Conservation (phyloP, 2,113 vertebrate genomes). For the Alethe diademata region DNA sequence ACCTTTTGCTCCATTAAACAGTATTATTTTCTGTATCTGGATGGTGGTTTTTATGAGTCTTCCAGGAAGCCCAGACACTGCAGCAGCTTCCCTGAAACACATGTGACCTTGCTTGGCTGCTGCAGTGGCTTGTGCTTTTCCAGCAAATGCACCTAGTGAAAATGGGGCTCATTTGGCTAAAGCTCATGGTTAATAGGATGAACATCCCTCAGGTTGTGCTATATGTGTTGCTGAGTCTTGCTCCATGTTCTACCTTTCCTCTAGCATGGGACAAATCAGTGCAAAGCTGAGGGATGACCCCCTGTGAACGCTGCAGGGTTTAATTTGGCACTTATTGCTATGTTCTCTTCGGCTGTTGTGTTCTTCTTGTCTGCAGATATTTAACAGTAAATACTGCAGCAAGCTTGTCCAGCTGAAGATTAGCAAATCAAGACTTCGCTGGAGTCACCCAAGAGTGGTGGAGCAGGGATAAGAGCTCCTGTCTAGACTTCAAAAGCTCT, state of each 20-base stretch:
- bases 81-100: background rate
- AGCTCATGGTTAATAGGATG: background rate
- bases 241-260: background rate
- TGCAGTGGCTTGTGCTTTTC: background rate
- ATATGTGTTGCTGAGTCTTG: background rate
- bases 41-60: conserved; percentile 49
- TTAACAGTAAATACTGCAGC: background rate
- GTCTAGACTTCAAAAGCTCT: conserved; percentile 6
- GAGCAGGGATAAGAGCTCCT: background rate
- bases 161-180: background rate
- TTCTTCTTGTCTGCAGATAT: background rate
- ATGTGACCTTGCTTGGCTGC: background rate
- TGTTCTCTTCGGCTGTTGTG: background rate
- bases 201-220: background rate
- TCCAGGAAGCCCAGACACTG: conserved; percentile 9
- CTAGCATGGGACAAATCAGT: background rate
- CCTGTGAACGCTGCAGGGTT: background rate
- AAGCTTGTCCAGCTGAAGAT: background rate
- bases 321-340: background rate
- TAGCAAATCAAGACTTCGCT: background rate
- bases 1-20: conserved; percentile 61
- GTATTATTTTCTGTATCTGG: conserved; percentile 56
- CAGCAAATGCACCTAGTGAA: background rate
- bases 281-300: background rate
- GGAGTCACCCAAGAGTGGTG: background rate